Percentiles rank a stretch among this genome's conserved stretches.
Evolutionary conservation across 2,797 vertebrate genomes (phyloP).

Genomic region (Peromyscus aztecus): DNA sequence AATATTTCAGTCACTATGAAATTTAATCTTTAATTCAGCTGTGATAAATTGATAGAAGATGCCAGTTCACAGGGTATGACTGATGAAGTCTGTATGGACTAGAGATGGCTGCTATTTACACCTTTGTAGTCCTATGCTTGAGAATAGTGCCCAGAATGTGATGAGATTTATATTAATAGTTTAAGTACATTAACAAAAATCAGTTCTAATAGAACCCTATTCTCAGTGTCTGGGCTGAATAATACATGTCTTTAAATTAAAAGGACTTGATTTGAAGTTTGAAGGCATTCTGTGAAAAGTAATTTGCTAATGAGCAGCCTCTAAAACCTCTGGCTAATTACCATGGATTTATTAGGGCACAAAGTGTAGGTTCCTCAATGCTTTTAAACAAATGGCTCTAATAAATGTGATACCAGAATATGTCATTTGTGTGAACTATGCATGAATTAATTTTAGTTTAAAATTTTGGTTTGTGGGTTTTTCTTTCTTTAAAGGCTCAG

Average conservation of each 20-base stretch:
- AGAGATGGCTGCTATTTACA: rapidly evolving
- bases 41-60: background rate
- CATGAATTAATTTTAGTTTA: constrained; percentile 70
- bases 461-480: constrained; percentile 56
- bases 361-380: background rate
- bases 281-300: constrained; percentile 40
- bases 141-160: background rate
- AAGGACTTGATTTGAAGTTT: constrained; percentile 40
- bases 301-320: constrained; percentile 33
- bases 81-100: background rate
- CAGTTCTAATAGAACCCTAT: background rate
- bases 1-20: background rate
- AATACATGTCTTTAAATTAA: constrained; percentile 31
- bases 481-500: constrained; percentile 44
- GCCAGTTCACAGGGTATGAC: background rate
- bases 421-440: constrained; percentile 55
- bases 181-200: background rate
- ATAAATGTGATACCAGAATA: constrained; percentile 49
- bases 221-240: background rate
- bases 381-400: constrained; percentile 52
- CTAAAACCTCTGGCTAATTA: constrained; percentile 49
- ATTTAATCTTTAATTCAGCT: background rate
- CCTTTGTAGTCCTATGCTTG: rapidly evolving
- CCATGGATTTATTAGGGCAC: constrained; percentile 3
- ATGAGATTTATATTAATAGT: background rate